phyloP scores from a whole-genome alignment of 2,113 vertebrate species.

The Chroicocephalus ridibundus region DNA sequence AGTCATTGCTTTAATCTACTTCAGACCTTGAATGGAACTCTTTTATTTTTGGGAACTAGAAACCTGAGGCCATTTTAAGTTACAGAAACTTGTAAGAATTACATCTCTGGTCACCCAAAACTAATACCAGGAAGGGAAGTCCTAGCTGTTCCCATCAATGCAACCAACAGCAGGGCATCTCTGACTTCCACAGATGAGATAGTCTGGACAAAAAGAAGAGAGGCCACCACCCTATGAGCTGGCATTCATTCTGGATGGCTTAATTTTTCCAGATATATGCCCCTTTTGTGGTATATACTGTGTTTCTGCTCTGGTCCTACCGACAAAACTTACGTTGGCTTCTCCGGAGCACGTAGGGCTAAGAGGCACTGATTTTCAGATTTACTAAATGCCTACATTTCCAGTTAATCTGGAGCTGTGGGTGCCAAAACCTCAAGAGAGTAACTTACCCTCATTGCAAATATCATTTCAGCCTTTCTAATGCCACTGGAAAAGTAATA shows the following conservation, averaged over 20 bases:
- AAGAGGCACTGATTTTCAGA: not conserved
- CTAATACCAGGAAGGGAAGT: not conserved
- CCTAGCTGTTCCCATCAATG: not conserved
- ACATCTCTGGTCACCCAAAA: not conserved
- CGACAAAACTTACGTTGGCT: not conserved
- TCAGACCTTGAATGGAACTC: not conserved
- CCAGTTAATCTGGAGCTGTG: not conserved
- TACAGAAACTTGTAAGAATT: not conserved
- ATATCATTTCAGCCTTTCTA: conserved; percentile 2
- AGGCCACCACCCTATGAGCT: not conserved
- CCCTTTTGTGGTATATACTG: not conserved
- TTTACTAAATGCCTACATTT: conserved; percentile 6
- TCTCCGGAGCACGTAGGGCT: not conserved
- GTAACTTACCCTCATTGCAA: not conserved
- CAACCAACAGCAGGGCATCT: not conserved
- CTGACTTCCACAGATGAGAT: not conserved
- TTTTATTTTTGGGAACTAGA: not conserved
- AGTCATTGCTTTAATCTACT: not conserved
- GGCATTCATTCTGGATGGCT: not conserved
- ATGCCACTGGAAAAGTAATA: conserved; percentile 6
- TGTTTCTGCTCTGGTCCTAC: not conserved
- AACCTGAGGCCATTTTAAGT: not conserved
- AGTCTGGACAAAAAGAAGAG: not conserved
- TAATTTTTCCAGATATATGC: not conserved
- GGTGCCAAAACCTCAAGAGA: conserved; percentile 43